phyloP scores from a whole-genome alignment of 2,888 invertebrate genomes.

The Cheilosia grossa region DNA sequence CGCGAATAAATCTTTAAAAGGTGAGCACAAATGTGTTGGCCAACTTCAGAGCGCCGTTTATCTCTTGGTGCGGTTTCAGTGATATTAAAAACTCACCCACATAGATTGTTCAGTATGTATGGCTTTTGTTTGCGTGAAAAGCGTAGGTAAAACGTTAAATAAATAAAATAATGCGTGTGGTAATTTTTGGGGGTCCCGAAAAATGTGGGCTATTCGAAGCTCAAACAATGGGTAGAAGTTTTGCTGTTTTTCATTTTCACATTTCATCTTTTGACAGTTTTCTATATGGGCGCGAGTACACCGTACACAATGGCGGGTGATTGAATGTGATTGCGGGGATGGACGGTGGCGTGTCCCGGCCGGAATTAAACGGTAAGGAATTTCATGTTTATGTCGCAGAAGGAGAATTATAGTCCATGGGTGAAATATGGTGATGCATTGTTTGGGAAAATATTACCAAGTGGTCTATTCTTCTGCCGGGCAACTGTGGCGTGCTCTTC shows the following conservation, averaged over 20 bases:
- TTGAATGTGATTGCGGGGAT: constrained; percentile 38
- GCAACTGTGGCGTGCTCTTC: no score
- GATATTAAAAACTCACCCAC: constrained; percentile 65
- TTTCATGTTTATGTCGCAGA: no score
- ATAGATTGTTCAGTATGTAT: constrained; percentile 24
- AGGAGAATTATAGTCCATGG: no score
- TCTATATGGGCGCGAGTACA: not conserved
- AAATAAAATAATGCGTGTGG: constrained; percentile 64
- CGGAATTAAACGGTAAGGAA: no score
- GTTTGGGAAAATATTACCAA: no score
- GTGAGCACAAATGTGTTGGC: constrained; percentile 71
- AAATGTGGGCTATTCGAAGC: constrained; percentile 31
- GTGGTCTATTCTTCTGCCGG: no score
- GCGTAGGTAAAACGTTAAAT: constrained; percentile 25
- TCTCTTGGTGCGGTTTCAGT: constrained; percentile 65
- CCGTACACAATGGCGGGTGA: constrained; percentile 7
- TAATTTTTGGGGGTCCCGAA: constrained; percentile 37
- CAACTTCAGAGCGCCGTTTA: constrained; percentile 63
- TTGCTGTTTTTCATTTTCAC: constrained; percentile 54
- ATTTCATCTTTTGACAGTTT: constrained; percentile 68
- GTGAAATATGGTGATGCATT: no score
- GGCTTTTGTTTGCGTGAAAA: constrained; percentile 1
- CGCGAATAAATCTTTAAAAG: constrained; percentile 74
- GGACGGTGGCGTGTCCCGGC: no score
- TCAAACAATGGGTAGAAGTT: constrained; percentile 45